phyloP scores from a whole-genome alignment of 2,113 vertebrate species.

The Callorhinus ursinus region DNA sequence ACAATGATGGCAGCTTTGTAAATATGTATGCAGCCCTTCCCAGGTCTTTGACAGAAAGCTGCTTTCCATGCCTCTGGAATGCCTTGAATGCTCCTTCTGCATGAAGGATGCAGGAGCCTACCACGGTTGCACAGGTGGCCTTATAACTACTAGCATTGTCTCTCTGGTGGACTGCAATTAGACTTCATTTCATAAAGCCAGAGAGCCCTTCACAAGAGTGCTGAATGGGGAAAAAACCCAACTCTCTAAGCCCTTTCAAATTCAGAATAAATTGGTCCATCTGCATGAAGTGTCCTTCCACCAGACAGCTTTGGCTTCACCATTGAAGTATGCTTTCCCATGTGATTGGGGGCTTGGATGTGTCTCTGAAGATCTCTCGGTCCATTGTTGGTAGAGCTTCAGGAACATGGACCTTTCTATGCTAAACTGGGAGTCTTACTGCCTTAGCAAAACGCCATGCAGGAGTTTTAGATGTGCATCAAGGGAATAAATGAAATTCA shows the following conservation, averaged over 20 bases:
- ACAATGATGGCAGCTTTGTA: conserved; percentile 46
- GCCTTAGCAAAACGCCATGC: background rate
- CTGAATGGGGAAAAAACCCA: background rate
- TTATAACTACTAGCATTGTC: background rate
- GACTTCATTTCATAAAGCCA: conserved; percentile 53
- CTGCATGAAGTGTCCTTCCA: conserved; percentile 41
- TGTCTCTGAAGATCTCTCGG: background rate
- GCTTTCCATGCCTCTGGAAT: background rate
- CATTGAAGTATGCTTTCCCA: background rate
- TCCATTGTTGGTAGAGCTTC: background rate
- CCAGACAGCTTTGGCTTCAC: conserved; percentile 32
- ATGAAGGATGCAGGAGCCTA: background rate
- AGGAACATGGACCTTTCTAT: background rate
- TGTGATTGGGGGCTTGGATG: background rate
- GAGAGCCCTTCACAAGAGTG: conserved; percentile 11
- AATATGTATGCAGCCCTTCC: conserved; percentile 30
- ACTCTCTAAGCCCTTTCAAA: background rate
- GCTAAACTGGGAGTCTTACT: background rate
- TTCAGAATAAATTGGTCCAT: conserved; percentile 36
- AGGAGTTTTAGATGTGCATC: conserved; percentile 4
- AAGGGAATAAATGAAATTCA: conserved; percentile 2
- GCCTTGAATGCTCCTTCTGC: conserved; percentile 20
- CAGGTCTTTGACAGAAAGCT: conserved; percentile 38
- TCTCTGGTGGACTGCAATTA: background rate
- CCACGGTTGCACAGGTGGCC: background rate